Conservation (phyloP, 2,113 vertebrate species). For the Forbesichthys papilliferus region DNA sequence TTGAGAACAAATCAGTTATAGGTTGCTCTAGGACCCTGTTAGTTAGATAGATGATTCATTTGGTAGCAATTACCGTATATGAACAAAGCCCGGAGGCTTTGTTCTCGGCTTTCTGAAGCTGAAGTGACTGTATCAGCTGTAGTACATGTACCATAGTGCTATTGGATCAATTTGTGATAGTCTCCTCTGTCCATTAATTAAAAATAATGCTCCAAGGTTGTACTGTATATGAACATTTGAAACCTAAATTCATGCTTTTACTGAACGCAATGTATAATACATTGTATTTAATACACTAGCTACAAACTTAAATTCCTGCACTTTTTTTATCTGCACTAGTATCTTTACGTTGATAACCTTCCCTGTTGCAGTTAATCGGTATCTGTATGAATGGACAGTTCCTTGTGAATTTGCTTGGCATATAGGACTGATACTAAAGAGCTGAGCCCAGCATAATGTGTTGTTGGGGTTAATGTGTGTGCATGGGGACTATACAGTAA, state of each 20-base stretch:
- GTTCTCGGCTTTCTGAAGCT: constrained; percentile 30
- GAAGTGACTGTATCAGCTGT: constrained; percentile 27
- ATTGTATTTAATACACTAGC: too few species aligned
- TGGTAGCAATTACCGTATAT: constrained; percentile 51
- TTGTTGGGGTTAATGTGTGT: too few species aligned
- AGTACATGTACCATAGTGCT: constrained; percentile 30
- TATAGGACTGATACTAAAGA: background rate
- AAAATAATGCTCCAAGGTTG: constrained; percentile 5
- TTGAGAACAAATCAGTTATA: constrained; percentile 51
- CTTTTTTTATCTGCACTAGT: too few species aligned
- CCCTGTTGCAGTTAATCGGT: too few species aligned
- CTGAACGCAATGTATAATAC: too few species aligned
- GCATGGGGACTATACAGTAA: background rate
- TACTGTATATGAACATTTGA: constrained; percentile 1
- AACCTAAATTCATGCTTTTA: too few species aligned
- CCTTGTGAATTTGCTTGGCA: background rate
- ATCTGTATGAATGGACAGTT: background rate
- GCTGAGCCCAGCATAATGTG: too few species aligned
- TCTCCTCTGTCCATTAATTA: constrained; percentile 12
- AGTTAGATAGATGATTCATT: constrained; percentile 66
- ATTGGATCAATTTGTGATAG: constrained; percentile 27
- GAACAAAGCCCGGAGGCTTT: constrained; percentile 51
- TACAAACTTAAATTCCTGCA: too few species aligned
- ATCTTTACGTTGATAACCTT: too few species aligned
- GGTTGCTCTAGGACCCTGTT: constrained; percentile 42